Evolutionary conservation across 1,140 invertebrate genomes (phyloP).

Genomic region (Lordiphosa clarofinis): DNA sequence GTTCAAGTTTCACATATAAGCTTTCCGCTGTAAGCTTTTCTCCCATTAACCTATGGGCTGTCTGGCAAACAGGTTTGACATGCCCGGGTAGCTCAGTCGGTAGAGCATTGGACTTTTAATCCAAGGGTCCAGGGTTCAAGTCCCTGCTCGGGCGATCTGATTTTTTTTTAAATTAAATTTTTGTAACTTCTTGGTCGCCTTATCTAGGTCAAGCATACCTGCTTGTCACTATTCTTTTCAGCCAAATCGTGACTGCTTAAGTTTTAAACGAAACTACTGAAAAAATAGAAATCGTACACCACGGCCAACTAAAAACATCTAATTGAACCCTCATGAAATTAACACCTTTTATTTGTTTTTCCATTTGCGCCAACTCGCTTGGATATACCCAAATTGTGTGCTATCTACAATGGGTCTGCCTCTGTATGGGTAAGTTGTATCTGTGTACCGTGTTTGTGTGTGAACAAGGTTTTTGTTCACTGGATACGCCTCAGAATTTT

Average conservation of each 20-base stretch:
- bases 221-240: neutral
- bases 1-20: neutral
- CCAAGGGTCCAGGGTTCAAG: slow-evolving; percentile 89
- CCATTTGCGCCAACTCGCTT: slow-evolving; percentile 54
- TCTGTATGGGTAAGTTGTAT: slow-evolving; percentile 20
- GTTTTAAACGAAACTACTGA: slow-evolving; percentile 6
- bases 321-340: slow-evolving; percentile 79
- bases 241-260: slow-evolving; percentile 1
- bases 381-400: slow-evolving; percentile 60
- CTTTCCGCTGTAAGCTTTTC: slow-evolving; percentile 1
- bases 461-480: slow-evolving; percentile 29
- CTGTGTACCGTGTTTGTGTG: slow-evolving; percentile 34
- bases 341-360: slow-evolving; percentile 75
- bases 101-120: slow-evolving; percentile 90
- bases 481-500: slow-evolving; percentile 70
- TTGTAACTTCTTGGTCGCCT: too few relatives aligned
- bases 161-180: too few relatives aligned
- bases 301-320: slow-evolving; percentile 36
- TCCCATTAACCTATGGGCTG: neutral
- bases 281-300: slow-evolving; percentile 55
- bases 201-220: slow-evolving; percentile 1
- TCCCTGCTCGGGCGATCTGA: slow-evolving; percentile 86
- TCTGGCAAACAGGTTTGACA: neutral
- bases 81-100: slow-evolving; percentile 89
- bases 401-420: slow-evolving; percentile 28